Conservation (phyloP, 2,888 invertebrate species). For the Laothoe populi region DNA sequence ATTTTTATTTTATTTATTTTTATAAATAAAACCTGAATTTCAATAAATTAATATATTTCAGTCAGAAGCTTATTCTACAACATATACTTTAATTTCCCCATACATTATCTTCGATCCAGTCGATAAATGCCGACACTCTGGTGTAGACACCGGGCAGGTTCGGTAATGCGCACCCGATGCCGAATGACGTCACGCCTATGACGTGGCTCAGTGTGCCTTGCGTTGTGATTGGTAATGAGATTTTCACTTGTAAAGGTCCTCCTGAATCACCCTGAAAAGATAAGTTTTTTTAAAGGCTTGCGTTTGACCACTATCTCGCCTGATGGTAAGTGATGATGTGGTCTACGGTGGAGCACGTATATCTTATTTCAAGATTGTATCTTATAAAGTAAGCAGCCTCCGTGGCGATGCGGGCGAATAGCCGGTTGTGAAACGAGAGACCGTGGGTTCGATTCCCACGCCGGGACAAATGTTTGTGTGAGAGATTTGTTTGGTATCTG, state of each 20-base stretch:
- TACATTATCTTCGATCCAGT: conserved; percentile 64
- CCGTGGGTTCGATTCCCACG: too few relatives aligned
- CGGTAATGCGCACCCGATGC: conserved; percentile 53
- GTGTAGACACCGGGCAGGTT: conserved; percentile 60
- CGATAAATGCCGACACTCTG: conserved; percentile 55
- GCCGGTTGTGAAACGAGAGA: too few relatives aligned
- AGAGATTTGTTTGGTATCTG: too few relatives aligned
- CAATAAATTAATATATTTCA: conserved; percentile 5
- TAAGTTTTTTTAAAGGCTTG: neutral
- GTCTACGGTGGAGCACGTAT: too few relatives aligned
- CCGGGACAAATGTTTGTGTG: too few relatives aligned
- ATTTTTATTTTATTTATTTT: too few relatives aligned
- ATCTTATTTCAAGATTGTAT: too few relatives aligned
- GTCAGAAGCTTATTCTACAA: neutral
- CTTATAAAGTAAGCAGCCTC: too few relatives aligned
- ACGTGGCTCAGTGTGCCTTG: conserved; percentile 55
- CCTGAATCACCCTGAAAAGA: conserved; percentile 88
- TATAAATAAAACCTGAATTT: neutral
- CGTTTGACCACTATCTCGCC: too few relatives aligned
- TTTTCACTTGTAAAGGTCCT: conserved; percentile 84
- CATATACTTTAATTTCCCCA: conserved; percentile 45
- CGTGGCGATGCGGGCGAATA: too few relatives aligned
- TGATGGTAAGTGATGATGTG: too few relatives aligned
- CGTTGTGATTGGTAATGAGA: conserved; percentile 41
- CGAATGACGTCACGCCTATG: conserved; percentile 64